These are phyloP conservation scores for Andrena trimmerana DNA, from an alignment of 2,888 invertebrate species.

Conservation along the genomic window DNA sequence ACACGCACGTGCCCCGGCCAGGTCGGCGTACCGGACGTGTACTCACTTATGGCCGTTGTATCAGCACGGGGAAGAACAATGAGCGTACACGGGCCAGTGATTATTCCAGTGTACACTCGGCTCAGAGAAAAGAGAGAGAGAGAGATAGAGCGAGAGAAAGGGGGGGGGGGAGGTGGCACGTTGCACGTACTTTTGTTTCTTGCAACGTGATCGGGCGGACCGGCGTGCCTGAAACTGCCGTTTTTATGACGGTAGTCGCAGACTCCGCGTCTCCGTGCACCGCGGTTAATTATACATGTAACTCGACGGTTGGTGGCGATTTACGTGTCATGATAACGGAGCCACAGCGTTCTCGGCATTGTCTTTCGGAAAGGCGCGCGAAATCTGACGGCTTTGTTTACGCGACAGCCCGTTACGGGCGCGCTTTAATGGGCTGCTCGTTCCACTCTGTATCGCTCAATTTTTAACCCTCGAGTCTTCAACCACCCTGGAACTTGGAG, in stretches of 20 bases:
- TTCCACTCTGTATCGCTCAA: background rate
- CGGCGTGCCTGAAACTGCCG: slow-evolving; percentile 39
- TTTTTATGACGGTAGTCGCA: slow-evolving; percentile 65
- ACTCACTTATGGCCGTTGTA: slow-evolving; percentile 24
- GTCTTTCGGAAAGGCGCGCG: slow-evolving; percentile 6
- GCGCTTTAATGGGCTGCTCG: background rate
- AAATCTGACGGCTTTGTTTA: background rate
- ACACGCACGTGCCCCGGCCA: slow-evolving; percentile 47
- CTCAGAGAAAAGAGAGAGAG: background rate
- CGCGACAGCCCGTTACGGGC: background rate
- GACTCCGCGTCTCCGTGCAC: slow-evolving; percentile 72
- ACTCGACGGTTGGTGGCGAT: slow-evolving; percentile 65
- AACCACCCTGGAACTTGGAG: background rate
- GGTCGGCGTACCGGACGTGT: slow-evolving; percentile 16
- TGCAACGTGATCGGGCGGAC: slow-evolving; percentile 7
- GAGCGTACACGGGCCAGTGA: slow-evolving; percentile 20
- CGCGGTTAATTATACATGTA: slow-evolving; percentile 72
- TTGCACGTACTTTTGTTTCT: slow-evolving; percentile 27
- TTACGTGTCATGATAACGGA: slow-evolving; percentile 6
- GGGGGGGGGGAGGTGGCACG: background rate
- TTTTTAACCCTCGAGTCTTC: slow-evolving; percentile 3
- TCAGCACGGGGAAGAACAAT: slow-evolving; percentile 44
- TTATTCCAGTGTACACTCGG: slow-evolving; percentile 5
- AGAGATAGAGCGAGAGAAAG: background rate
- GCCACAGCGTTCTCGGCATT: background rate